Percentiles rank a stretch among this genome's conserved stretches.
These are phyloP conservation scores for Furcula furcula DNA, from an alignment of 2,888 invertebrate genomes.

Conservation along the genomic window DNA sequence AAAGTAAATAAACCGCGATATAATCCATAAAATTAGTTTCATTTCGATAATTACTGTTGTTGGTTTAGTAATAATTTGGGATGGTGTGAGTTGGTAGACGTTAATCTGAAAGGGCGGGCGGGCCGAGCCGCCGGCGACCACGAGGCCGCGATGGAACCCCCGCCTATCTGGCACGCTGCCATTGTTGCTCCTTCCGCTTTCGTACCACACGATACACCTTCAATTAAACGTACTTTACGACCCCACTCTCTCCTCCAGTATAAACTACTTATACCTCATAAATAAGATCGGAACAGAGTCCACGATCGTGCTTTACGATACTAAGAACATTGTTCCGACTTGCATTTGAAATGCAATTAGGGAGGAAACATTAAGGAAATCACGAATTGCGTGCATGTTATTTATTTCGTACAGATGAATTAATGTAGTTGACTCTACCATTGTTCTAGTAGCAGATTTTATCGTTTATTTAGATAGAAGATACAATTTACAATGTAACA, in stretches of 20 bases:
- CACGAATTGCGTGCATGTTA: constrained; percentile 29
- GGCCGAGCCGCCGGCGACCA: constrained; percentile 59
- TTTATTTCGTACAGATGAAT: constrained; percentile 26
- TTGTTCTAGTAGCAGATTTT: constrained; percentile 1
- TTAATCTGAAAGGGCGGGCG: constrained; percentile 54
- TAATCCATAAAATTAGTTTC: too few relatives aligned
- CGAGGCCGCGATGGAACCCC: constrained; percentile 43
- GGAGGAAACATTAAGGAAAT: constrained; percentile 33
- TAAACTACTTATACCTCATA: constrained; percentile 50
- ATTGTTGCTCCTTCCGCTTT: constrained; percentile 52
- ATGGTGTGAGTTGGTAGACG: constrained; percentile 47
- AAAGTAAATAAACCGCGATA: too few relatives aligned
- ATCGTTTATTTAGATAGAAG: too few relatives aligned
- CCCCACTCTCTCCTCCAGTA: constrained; percentile 50
- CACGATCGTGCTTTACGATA: constrained; percentile 44
- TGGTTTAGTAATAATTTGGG: too few relatives aligned
- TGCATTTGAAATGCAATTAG: constrained; percentile 32
- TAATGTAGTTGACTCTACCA: constrained; percentile 21
- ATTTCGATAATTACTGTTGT: too few relatives aligned
- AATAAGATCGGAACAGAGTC: constrained; percentile 43
- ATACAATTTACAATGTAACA: constrained; percentile 1
- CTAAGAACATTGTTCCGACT: constrained; percentile 37
- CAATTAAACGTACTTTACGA: constrained; percentile 68
- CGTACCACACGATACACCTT: constrained; percentile 51
- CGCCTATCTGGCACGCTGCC: constrained; percentile 69